Base-by-base conservation (phyloP, 2,888 invertebrate genomes). In the Lithodes maja region DNA sequence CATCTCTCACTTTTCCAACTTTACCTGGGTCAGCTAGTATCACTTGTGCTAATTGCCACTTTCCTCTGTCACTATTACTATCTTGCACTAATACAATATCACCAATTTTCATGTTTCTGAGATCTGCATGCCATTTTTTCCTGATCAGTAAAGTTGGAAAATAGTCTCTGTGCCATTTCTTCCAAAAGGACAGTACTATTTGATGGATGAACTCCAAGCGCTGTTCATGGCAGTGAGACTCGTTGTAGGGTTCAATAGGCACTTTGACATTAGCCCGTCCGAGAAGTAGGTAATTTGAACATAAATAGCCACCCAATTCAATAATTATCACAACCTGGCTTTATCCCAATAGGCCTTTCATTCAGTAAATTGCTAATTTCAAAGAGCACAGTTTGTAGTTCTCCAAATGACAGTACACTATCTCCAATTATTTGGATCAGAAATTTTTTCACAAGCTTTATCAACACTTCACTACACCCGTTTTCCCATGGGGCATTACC, bases 41-140 rank as follows among this genome's bases (percentile, higher is more conserved):
- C 9, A 83, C 50, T 50, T 71, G 7, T 15, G 82, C 82, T 17
- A 83, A 3, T 68, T 83, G 49, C 82, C 82, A 69, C 0, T 1
- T 68, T 15, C 82, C 82, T 2, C 49, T 17, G 33, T 69, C 50
- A 49, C 12, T 52, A 83, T 69, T 69, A 15, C 50, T 83, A 50
- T 83, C 82, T 52, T 83, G 69, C 0, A 83, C 33, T 2, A 83
- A 50, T 12, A 83, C 82, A 17, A 83, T 68, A 69, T 83, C 82
- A 49, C 82, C 82, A 9, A 55, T 15, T 12, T 5, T 68, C 5
- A 83, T 5, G 69, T 83, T 83, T 0, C 82, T 49, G 0, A 0
- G 5, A 17, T 33, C n/a, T 2, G 33, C 50, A 12, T 69, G 82
- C 82, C 69, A 82, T 50, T 68, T 82, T 68, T 82, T 33, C 12